phyloP scores from a whole-genome alignment of 2,888 invertebrate species.

The Amblyjoppa proteus region DNA sequence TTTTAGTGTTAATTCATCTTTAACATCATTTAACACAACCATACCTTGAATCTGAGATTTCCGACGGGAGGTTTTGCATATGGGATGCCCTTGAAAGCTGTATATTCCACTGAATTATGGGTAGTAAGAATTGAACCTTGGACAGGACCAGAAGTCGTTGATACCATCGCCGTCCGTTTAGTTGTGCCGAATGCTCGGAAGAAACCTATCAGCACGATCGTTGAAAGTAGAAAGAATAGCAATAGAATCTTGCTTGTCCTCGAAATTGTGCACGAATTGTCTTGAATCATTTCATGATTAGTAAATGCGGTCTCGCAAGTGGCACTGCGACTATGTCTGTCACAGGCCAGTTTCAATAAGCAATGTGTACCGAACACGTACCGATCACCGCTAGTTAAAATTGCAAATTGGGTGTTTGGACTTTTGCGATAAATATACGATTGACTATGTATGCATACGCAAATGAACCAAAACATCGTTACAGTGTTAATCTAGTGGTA shows the following conservation, averaged over 20 bases:
- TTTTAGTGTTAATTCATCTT: neutral
- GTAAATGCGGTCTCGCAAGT: too few relatives aligned
- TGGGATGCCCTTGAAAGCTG: constrained; percentile 74
- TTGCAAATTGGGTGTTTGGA: too few relatives aligned
- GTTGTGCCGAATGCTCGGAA: neutral
- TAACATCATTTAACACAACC: neutral
- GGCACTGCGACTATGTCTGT: too few relatives aligned
- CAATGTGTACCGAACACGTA: too few relatives aligned
- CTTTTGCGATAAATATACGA: too few relatives aligned
- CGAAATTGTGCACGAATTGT: neutral
- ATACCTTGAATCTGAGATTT: constrained; percentile 74
- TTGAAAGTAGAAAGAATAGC: neutral
- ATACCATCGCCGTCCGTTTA: constrained; percentile 63
- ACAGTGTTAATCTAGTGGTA: too few relatives aligned
- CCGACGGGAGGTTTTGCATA: constrained; percentile 74
- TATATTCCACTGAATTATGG: constrained; percentile 59
- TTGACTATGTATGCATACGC: too few relatives aligned
- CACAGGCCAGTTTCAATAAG: too few relatives aligned
- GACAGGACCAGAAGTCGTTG: constrained; percentile 72
- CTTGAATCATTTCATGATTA: too few relatives aligned
- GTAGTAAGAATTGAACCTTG: constrained; percentile 71
- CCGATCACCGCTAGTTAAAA: too few relatives aligned
- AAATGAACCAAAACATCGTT: too few relatives aligned
- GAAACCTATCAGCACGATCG: neutral
- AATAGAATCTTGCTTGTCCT: neutral